Evolutionary conservation across 1,140 invertebrate genomes (phyloP).

Genomic region (Diorhabda elongata): DNA sequence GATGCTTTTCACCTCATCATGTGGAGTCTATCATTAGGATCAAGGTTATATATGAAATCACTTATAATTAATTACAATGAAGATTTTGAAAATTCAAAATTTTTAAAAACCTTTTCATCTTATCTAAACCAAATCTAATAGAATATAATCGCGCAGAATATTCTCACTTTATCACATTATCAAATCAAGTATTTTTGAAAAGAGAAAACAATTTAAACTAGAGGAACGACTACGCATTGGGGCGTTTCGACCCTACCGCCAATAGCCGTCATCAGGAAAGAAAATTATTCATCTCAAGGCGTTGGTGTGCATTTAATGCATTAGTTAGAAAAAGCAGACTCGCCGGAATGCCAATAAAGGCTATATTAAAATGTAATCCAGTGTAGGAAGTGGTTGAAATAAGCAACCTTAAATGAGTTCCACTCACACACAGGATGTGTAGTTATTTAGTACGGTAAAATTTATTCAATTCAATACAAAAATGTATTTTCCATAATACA

Average conservation of each 20-base stretch:
- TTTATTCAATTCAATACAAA: neutral
- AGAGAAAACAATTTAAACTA: neutral
- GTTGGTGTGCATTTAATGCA: conserved; percentile 7
- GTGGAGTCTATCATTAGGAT: too few species aligned
- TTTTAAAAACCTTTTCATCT: too few species aligned
- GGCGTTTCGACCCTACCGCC: neutral
- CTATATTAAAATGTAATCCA: conserved; percentile 23
- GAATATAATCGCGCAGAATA: too few species aligned
- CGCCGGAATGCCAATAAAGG: conserved; percentile 9
- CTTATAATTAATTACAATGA: too few species aligned
- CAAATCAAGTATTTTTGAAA: neutral
- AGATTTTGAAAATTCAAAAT: too few species aligned
- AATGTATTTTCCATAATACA: too few species aligned
- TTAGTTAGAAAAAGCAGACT: conserved; percentile 8
- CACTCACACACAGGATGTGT: conserved; percentile 25
- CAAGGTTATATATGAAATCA: too few species aligned
- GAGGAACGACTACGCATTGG: neutral
- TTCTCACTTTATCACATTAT: too few species aligned
- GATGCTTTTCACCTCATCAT: too few species aligned
- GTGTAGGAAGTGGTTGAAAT: conserved; percentile 33
- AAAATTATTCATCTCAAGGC: conserved; percentile 2
- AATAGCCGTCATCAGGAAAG: neutral
- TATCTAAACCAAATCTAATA: too few species aligned
- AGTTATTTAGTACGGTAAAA: conserved; percentile 2
- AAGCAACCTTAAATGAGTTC: conserved; percentile 32